Conservation (phyloP, 2,113 vertebrate genomes). For the Mionectes macconnelli region DNA sequence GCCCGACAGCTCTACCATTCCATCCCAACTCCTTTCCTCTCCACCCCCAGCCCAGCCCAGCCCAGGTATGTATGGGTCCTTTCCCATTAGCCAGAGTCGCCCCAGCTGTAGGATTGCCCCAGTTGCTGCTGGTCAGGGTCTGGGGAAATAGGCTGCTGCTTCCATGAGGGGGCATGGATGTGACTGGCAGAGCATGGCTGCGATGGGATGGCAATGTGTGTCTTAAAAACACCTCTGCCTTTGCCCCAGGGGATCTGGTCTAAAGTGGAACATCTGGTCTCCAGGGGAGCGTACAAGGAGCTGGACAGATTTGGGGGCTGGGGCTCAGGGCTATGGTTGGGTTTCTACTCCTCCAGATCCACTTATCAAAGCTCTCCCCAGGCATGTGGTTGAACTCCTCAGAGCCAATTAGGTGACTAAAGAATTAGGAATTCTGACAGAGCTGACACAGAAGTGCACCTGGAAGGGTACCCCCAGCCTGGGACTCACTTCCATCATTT, state of each 20-base stretch:
- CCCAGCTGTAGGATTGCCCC: neutral
- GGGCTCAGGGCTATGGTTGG: rapidly evolving
- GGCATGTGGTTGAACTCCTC: neutral
- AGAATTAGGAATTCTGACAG: neutral
- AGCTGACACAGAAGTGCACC: too few species aligned
- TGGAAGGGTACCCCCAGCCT: neutral
- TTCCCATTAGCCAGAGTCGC: neutral
- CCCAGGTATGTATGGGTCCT: too few species aligned
- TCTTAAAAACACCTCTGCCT: neutral
- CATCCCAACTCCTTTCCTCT: neutral
- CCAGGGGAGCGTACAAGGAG: neutral
- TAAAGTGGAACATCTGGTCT: neutral
- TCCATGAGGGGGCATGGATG: neutral
- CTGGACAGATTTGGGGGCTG: neutral
- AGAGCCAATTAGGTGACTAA: neutral
- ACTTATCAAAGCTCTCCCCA: neutral
- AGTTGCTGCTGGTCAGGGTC: neutral
- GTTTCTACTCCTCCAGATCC: neutral
- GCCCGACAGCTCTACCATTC: neutral
- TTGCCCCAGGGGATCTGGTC: neutral
- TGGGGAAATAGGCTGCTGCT: neutral
- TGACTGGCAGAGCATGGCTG: too few species aligned
- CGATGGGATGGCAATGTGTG: neutral
- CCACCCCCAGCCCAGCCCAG: neutral
- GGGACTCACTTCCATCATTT: rapidly evolving